Conservation (phyloP, 2,797 vertebrate genomes). For the Sciurus carolinensis region DNA sequence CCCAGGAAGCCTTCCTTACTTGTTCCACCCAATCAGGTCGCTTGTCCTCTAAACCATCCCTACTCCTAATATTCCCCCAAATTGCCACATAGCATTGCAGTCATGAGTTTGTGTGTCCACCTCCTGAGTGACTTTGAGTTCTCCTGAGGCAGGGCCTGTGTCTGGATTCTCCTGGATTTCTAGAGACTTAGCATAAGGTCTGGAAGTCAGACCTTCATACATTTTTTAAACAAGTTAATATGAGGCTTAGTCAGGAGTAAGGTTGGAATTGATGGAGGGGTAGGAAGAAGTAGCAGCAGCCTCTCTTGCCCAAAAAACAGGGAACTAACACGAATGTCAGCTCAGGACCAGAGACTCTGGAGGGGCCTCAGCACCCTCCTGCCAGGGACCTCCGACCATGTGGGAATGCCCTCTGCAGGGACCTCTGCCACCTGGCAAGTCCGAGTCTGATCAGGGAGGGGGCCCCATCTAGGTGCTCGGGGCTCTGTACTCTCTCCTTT, state of each 20-base stretch:
- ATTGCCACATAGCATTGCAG: not conserved
- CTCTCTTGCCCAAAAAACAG: not conserved
- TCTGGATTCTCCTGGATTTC: not conserved
- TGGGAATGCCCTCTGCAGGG: not conserved
- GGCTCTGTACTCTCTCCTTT: not conserved
- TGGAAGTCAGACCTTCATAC: not conserved
- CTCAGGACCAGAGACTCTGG: not conserved
- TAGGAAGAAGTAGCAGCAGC: not conserved
- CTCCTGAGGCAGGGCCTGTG: not conserved
- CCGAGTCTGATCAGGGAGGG: not conserved
- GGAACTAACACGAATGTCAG: not conserved
- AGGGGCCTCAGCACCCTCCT: not conserved
- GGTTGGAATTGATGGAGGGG: too few species aligned
- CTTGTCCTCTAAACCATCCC: not conserved
- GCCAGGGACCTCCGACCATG: not conserved
- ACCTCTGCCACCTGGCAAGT: not conserved
- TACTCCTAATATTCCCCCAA: not conserved
- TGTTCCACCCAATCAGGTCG: not conserved
- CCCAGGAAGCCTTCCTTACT: not conserved
- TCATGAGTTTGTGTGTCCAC: too few species aligned
- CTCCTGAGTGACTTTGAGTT: not conserved
- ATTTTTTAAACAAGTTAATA: slow-evolving; percentile 8
- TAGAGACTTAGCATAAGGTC: not conserved
- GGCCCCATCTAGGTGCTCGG: not conserved
- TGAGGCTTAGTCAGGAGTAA: slow-evolving; percentile 36